phyloP scores from a whole-genome alignment of 2,113 vertebrate genomes.

The Thryonomys swinderianus region DNA sequence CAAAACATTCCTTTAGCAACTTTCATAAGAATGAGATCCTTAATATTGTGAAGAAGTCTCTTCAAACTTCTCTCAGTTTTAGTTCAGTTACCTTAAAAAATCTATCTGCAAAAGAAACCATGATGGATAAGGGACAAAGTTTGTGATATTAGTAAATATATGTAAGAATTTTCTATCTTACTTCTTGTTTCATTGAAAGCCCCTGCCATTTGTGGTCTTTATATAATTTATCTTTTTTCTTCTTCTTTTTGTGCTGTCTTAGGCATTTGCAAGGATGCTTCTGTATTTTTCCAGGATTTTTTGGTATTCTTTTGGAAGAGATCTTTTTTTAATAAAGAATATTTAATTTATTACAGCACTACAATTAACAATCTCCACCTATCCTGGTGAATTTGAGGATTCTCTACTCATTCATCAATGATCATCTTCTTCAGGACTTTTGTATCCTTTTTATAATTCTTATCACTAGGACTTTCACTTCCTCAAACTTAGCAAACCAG shows the following conservation, averaged over 20 bases:
- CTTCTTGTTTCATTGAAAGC: background rate
- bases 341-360: background rate
- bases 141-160: background rate
- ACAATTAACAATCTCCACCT: background rate
- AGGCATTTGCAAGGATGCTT: background rate
- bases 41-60: background rate
- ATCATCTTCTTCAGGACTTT: background rate
- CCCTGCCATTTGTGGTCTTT: background rate
- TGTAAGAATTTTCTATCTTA: background rate
- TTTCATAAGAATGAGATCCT: background rate
- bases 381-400: conserved; percentile 1
- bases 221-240: background rate
- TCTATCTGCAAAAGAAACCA: background rate
- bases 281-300: background rate
- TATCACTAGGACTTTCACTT: background rate
- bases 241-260: background rate
- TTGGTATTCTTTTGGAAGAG: background rate
- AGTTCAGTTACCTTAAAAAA: background rate
- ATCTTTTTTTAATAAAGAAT: background rate
- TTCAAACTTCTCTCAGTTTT: background rate
- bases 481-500: background rate
- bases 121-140: background rate
- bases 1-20: background rate
- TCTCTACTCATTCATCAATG: background rate
- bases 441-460: background rate